Percentiles rank a stretch among this genome's conserved stretches.
Conservation (phyloP, 2,888 invertebrate genomes). For the Hemistola chrysoprasaria region DNA sequence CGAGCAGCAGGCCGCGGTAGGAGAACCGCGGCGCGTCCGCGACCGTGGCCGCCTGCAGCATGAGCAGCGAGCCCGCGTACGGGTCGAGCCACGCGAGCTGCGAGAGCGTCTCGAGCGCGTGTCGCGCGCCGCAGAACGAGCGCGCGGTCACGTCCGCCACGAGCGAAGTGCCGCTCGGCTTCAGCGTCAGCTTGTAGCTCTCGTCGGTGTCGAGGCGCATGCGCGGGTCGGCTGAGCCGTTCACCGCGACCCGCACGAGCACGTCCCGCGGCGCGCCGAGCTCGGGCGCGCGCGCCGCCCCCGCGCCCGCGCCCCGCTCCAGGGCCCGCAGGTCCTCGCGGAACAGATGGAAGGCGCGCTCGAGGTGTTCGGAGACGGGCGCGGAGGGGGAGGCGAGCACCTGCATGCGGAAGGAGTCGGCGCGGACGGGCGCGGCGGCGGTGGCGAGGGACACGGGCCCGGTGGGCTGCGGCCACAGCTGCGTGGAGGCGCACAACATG, state of each 20-base stretch:
- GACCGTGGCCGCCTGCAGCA: slow-evolving; percentile 85
- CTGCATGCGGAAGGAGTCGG: slow-evolving; percentile 75
- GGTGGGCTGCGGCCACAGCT: slow-evolving; percentile 92
- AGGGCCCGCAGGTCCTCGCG: slow-evolving; percentile 72
- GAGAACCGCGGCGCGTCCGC: slow-evolving; percentile 89
- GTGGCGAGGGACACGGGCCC: slow-evolving; percentile 86
- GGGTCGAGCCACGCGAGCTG: slow-evolving; percentile 92
- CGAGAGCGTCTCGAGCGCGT: slow-evolving; percentile 89
- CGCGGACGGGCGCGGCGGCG: slow-evolving; percentile 82
- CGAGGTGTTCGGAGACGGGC: slow-evolving; percentile 62
- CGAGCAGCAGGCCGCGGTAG: slow-evolving; percentile 94
- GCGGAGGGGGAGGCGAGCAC: slow-evolving; percentile 58
- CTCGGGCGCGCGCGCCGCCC: slow-evolving; percentile 40
- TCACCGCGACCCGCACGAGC: slow-evolving; percentile 77
- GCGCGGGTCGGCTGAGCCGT: slow-evolving; percentile 76
- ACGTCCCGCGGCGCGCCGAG: slow-evolving; percentile 68
- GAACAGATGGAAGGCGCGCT: slow-evolving; percentile 77
- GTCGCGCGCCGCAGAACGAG: slow-evolving; percentile 89
- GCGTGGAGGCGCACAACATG: slow-evolving; percentile 88
- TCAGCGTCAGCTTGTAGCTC: slow-evolving; percentile 85
- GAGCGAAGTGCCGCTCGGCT: slow-evolving; percentile 72
- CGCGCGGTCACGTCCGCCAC: slow-evolving; percentile 84
- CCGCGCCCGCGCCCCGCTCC: slow-evolving; percentile 58
- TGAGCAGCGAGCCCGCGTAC: slow-evolving; percentile 81
- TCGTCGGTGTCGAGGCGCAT: slow-evolving; percentile 87